Evolutionary conservation across 2,797 vertebrate genomes (phyloP), one percentile per base, ranked within the genome.

Genomic region (Leptoclinus maculatus): DNA sequence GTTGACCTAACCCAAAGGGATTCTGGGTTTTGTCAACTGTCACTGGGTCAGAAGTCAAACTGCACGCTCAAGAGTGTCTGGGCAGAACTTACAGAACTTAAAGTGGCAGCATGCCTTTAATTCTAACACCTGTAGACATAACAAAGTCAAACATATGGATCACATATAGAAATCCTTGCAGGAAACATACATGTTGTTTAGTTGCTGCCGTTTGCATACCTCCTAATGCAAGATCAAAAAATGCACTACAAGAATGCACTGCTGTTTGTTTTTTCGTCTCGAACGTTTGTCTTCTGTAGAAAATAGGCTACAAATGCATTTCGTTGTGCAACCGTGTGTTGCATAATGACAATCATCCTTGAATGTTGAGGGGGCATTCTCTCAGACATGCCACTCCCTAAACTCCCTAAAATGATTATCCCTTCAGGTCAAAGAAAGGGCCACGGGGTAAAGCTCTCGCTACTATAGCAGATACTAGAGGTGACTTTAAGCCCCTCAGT

Each of bases 21-120:
- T 86, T 82, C 83, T 90, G 87, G 83, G 84, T 79, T 82, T 74
- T 84, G 70, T 87, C 79, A 87, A 74, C 78, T 76, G 81, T 87
- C 68, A 74, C 62, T 77, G 13, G 85, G 84, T 90, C 79, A 87
- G 71, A 73, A 65, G 89, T 87, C 77, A 84, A 71, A 43, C 65
- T 70, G 70, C 43, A 59, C 7, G 14, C 56, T 36, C 57, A 32
- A 34, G 19, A 38, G 41, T 51, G 49, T 63, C 38, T 7, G n/a
- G 25, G 1, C 16, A 49, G 54, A 54, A 53, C 9, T 53, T 54
- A 27, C 53, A 54, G 53, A 62, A 47, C 3, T 23, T 23, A 23
- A 23, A 60, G 29, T 27, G 9, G 12, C 13, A 17, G 6, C 10
- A 39, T 17, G 12, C 2, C 6, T 62, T 0, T 25, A 16, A 12